Evolutionary conservation across 64 coral and sea anemone species (phyloP).

Genomic region (Pocillopora damicornis): DNA sequence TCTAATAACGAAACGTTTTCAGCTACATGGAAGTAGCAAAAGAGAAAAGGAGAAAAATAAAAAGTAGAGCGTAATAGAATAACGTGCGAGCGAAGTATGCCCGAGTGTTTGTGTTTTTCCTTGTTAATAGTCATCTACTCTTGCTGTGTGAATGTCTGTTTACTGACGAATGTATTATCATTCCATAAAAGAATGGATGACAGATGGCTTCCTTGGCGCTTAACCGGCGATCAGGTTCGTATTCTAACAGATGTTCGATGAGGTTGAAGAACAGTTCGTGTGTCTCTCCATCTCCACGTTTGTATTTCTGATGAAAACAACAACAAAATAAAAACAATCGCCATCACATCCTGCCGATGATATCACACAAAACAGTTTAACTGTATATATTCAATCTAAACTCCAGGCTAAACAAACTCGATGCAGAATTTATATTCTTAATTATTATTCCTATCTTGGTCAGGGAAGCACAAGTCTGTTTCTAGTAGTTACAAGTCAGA

Average conservation of each 20-base stretch:
- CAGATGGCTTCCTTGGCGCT: constrained; percentile 75
- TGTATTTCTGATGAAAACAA: constrained; percentile 75
- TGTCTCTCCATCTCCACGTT: constrained; percentile 47
- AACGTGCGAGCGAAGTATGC: background rate
- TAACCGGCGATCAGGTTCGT: constrained; percentile 70
- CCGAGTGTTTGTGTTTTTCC: background rate
- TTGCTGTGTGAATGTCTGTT: constrained; percentile 82
- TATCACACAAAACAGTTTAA: too few relatives aligned
- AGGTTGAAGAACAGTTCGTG: constrained; percentile 88
- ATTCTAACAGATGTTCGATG: constrained; percentile 79
- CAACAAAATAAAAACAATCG: too few relatives aligned
- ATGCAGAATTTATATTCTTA: too few relatives aligned
- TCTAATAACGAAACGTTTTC: too few relatives aligned
- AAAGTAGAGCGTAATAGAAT: constrained; percentile 36
- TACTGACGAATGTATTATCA: constrained; percentile 38
- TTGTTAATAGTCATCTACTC: constrained; percentile 83
- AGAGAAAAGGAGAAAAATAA: constrained; percentile 28
- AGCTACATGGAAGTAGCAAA: constrained; percentile 3
- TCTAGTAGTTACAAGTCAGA: too few relatives aligned
- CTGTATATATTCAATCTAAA: too few relatives aligned
- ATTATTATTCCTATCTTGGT: too few relatives aligned
- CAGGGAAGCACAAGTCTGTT: too few relatives aligned
- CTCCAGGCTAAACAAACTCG: too few relatives aligned
- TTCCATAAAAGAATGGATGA: constrained; percentile 84
- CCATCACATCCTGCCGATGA: too few relatives aligned